Evolutionary conservation across 2,888 invertebrate species (phyloP), one percentile per base, ranked within the genome.

Genomic region (Polymixis lichenea): DNA sequence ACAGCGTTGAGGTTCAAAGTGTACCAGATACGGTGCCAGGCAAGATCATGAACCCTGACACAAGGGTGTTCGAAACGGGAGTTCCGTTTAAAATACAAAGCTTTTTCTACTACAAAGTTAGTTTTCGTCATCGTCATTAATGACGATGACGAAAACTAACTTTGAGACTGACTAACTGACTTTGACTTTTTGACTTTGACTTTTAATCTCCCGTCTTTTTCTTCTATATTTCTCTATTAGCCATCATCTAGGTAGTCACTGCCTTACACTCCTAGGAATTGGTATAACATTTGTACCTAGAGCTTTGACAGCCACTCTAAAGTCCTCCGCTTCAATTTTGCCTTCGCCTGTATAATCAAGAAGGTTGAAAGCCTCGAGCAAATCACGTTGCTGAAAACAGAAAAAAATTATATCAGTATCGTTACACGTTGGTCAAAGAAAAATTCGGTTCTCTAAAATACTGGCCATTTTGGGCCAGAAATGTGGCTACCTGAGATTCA

Each of bases 261-360:
- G 11, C 13, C 43, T 46, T 46, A 11, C 11, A 46, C 11, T 13
- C 11, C 43, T 46, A 46, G 1, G 49, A 19, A 51, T 51, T 58
- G 46, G 15, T 58, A 3, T 51, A 51, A 17, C 25, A 55, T 51
- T 46, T 55, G 75, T 91, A 96, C 96, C 96, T 62, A 96, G 83
- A 78, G 96, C 96, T 91, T 96, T 96, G 43, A 96, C 93, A 9
- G 94, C 96, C 0, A 97, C 96, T 38, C 96, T 93, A 86, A 96
- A 96, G 78, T 96, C 96, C 62, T 93, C 93, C 1, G 95, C 91
- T 56, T 93, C 94, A 46, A 97, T 96, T 89, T 95, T 96, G 0
- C 96, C 96, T 88, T 95, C 95, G 0, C 96, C 96, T 0, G 91
- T 90, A 68, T 95, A 92, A 80, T 97, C 96, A 25, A 97, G 90